phyloP scores from a whole-genome alignment of 2,888 invertebrate genomes.

The Abrostola tripartita region DNA sequence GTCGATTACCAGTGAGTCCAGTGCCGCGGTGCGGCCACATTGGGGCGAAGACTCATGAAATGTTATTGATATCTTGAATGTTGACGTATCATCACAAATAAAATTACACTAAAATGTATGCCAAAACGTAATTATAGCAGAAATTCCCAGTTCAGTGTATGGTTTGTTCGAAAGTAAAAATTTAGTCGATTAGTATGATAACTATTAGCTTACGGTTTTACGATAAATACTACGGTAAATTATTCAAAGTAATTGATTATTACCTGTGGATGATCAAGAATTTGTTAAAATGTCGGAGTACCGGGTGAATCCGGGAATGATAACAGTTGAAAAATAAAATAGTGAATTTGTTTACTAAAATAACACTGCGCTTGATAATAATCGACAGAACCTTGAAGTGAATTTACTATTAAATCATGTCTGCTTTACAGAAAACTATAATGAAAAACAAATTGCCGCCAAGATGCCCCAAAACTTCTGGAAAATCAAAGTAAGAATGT shows the following conservation, averaged over 20 bases:
- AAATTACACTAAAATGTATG: no score
- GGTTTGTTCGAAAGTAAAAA: no score
- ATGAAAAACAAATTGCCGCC: conserved; percentile 91
- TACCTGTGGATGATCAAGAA: conserved; percentile 6
- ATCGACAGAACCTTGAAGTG: conserved; percentile 3
- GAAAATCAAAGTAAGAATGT: conserved; percentile 71
- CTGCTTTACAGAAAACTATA: conserved; percentile 91
- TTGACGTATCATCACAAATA: conserved; percentile 5
- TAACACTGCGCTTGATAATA: conserved; percentile 5
- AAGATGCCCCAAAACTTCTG: conserved; percentile 78
- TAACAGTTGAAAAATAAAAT: conserved; percentile 15
- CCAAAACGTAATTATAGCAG: no score
- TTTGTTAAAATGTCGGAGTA: conserved; percentile 40
- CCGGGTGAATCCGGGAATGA: conserved; percentile 40
- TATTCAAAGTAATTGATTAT: background rate
- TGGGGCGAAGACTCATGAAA: no score
- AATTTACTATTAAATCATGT: conserved; percentile 81
- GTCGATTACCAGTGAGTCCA: no score
- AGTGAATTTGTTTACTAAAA: conserved; percentile 8
- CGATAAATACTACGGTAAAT: no score
- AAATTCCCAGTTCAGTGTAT: no score
- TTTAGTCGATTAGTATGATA: no score
- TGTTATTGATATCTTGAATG: no score
- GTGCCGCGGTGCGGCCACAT: no score
- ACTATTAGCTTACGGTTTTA: no score